Conservation (phyloP, 2,888 invertebrate genomes). For the Punctoribates punctum region DNA sequence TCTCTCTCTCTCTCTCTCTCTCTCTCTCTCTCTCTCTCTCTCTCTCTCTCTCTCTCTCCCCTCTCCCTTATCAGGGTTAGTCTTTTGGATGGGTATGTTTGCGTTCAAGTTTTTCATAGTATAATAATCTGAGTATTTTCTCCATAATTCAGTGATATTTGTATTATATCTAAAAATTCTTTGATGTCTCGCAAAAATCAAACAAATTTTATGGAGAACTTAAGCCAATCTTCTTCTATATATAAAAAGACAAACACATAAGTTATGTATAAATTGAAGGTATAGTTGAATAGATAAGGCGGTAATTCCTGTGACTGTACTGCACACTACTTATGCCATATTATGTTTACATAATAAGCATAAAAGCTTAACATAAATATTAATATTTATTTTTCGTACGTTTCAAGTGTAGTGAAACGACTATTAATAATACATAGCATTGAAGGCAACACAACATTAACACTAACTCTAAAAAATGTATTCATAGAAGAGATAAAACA, state of each 20-base stretch:
- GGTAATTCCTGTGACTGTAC: neutral
- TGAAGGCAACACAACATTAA: neutral
- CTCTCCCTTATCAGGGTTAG: too few species aligned
- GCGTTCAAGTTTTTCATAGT: neutral
- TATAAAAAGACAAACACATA: conserved; percentile 30
- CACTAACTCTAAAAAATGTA: neutral
- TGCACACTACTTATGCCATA: neutral
- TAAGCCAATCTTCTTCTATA: conserved; percentile 5
- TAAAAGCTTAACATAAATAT: conserved; percentile 26
- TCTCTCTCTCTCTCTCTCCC: too few species aligned
- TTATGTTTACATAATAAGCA: conserved; percentile 24
- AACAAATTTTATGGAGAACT: neutral
- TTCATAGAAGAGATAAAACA: neutral
- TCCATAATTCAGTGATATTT: neutral
- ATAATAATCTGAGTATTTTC: conserved; percentile 19
- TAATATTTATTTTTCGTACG: conserved; percentile 31
- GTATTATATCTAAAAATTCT: neutral
- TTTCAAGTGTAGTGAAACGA: neutral
- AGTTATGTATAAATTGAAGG: conserved; percentile 17
- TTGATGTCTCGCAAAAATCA: neutral
- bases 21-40: too few species aligned
- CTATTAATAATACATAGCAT: neutral
- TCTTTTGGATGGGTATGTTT: too few species aligned
- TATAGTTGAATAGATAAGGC: neutral
- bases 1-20: too few species aligned